phyloP scores from a whole-genome alignment of 2,113 vertebrate genomes.

The Taxidea taxus region DNA sequence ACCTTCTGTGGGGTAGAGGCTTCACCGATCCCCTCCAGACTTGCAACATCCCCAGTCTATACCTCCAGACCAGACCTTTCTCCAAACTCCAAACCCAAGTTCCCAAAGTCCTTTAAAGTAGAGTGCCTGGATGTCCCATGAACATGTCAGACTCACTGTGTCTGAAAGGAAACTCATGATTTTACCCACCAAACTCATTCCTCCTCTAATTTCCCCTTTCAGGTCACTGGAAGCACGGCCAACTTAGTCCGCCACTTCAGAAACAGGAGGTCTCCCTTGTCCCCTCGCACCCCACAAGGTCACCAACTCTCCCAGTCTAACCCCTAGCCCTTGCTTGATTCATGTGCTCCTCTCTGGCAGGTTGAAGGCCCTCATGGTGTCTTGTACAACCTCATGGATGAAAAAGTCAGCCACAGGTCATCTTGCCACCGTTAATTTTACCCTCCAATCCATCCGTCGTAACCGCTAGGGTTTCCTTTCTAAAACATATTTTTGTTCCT shows the following conservation, averaged over 20 bases:
- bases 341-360: background rate
- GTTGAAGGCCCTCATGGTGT: background rate
- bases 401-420: background rate
- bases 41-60: background rate
- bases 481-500: background rate
- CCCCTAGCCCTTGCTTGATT: background rate
- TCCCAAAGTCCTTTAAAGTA: background rate
- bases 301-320: background rate
- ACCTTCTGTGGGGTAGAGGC: background rate
- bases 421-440: background rate
- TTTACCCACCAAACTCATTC: background rate
- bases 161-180: background rate
- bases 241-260: background rate
- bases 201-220: background rate
- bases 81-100: background rate
- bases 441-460: background rate
- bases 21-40: background rate
- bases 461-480: background rate
- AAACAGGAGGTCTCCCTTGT: background rate
- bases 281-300: accelerated
- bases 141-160: background rate
- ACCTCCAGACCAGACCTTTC: background rate
- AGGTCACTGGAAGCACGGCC: background rate
- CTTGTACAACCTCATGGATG: no score
- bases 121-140: background rate